Conservation (phyloP, 2,888 invertebrate species). For the Plusia festucae region DNA sequence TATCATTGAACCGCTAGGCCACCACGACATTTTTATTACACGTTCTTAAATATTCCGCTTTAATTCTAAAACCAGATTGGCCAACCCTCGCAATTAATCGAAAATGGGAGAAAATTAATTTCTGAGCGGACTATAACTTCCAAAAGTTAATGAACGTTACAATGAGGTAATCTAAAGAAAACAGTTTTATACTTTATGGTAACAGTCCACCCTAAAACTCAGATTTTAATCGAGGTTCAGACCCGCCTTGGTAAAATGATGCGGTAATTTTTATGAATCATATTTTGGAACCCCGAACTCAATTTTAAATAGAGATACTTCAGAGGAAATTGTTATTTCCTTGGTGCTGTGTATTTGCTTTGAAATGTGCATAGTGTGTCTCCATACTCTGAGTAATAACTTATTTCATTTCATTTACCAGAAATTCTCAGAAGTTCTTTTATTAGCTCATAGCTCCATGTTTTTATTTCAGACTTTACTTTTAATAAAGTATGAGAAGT, state of each 20-base stretch:
- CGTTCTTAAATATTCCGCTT: slow-evolving; percentile 42
- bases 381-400: not conserved
- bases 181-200: slow-evolving; percentile 57
- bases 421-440: not conserved
- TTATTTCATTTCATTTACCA: not conserved
- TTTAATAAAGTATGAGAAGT: too few species aligned
- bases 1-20: too few species aligned
- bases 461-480: not conserved
- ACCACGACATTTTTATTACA: too few species aligned
- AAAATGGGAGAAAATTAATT: slow-evolving; percentile 68
- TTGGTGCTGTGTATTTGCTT: not conserved
- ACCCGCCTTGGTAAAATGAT: slow-evolving; percentile 43
- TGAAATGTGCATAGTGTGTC: not conserved
- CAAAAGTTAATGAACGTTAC: slow-evolving; percentile 65
- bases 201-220: slow-evolving; percentile 55
- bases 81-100: slow-evolving; percentile 68
- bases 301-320: slow-evolving; percentile 12
- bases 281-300: slow-evolving; percentile 42
- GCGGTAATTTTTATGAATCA: slow-evolving; percentile 57
- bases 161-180: slow-evolving; percentile 65
- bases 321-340: slow-evolving; percentile 10
- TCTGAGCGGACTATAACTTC: slow-evolving; percentile 63
- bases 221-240: slow-evolving; percentile 59
- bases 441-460: not conserved
- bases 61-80: slow-evolving; percentile 62